phyloP scores from a whole-genome alignment of 1,140 invertebrate genomes.

The Lordiphosa collinella region DNA sequence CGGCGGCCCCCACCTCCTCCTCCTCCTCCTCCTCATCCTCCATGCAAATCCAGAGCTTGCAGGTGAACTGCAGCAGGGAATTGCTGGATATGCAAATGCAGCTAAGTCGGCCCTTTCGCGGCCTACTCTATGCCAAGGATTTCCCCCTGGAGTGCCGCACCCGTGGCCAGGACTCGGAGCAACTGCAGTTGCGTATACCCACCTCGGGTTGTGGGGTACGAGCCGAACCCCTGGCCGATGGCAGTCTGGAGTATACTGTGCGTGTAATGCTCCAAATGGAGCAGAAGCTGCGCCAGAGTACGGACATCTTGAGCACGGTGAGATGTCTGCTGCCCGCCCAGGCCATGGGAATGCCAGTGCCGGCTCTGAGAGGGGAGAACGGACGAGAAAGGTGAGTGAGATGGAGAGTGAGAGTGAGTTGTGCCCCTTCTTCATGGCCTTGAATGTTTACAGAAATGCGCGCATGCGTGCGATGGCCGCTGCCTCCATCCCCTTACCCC shows the following conservation, averaged over 20 bases:
- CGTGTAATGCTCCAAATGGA: slow-evolving; percentile 86
- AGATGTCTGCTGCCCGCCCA: slow-evolving; percentile 80
- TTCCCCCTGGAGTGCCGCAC: slow-evolving; percentile 85
- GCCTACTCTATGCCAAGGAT: slow-evolving; percentile 85
- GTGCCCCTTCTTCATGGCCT: background rate
- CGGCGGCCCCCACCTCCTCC: background rate
- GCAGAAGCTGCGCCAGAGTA: slow-evolving; percentile 84
- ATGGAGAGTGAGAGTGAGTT: background rate
- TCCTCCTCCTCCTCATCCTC: background rate
- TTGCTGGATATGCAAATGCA: slow-evolving; percentile 81
- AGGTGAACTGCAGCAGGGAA: slow-evolving; percentile 81
- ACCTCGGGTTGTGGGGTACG: slow-evolving; percentile 87
- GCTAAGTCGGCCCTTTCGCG: slow-evolving; percentile 84
- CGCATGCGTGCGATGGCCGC: slow-evolving; percentile 68
- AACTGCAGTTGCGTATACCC: slow-evolving; percentile 82
- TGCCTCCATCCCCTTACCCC: slow-evolving; percentile 5
- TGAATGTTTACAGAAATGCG: slow-evolving; percentile 54
- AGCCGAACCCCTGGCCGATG: slow-evolving; percentile 79
- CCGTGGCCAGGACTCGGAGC: slow-evolving; percentile 78
- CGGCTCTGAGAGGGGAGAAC: slow-evolving; percentile 3
- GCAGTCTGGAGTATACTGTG: slow-evolving; percentile 83
- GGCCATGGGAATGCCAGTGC: slow-evolving; percentile 69
- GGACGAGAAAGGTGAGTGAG: slow-evolving; percentile 47
- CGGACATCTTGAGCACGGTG: slow-evolving; percentile 84
- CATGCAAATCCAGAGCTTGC: slow-evolving; percentile 55